Evolutionary conservation across 2,797 vertebrate genomes (phyloP).

Genomic region (Coracias cyanogaster): DNA sequence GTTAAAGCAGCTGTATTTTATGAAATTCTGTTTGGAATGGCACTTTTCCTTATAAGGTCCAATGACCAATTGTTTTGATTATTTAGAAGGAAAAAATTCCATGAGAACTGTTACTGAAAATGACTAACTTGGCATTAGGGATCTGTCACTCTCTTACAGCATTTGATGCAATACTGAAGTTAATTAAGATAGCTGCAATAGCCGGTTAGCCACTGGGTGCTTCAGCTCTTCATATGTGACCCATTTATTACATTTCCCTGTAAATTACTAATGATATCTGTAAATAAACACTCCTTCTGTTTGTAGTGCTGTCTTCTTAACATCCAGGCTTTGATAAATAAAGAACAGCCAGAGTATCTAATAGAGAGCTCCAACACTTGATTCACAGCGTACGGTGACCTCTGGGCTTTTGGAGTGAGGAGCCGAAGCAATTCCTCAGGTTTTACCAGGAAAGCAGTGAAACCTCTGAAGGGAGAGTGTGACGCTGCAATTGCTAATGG

Average conservation of each 20-base stretch:
- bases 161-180: constrained; percentile 53
- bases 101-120: constrained; percentile 69
- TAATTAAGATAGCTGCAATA: constrained; percentile 1
- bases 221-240: neutral
- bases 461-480: neutral
- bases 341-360: neutral
- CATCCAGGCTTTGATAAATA: neutral
- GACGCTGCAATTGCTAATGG: neutral
- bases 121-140: constrained; percentile 62
- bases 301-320: neutral
- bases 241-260: neutral
- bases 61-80: constrained; percentile 74
- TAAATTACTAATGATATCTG: neutral
- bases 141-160: constrained; percentile 14
- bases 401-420: neutral
- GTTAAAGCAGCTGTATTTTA: constrained; percentile 61
- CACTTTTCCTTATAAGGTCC: constrained; percentile 66
- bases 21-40: constrained; percentile 45
- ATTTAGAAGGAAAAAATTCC: constrained; percentile 70
- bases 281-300: constrained; percentile 12
- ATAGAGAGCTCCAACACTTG: neutral
- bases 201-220: neutral
- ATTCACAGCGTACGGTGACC: neutral
- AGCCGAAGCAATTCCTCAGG: neutral
- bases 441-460: neutral